These are phyloP conservation scores for Gulo gulo DNA, from an alignment of 2,113 vertebrate species.

Conservation along the genomic window DNA sequence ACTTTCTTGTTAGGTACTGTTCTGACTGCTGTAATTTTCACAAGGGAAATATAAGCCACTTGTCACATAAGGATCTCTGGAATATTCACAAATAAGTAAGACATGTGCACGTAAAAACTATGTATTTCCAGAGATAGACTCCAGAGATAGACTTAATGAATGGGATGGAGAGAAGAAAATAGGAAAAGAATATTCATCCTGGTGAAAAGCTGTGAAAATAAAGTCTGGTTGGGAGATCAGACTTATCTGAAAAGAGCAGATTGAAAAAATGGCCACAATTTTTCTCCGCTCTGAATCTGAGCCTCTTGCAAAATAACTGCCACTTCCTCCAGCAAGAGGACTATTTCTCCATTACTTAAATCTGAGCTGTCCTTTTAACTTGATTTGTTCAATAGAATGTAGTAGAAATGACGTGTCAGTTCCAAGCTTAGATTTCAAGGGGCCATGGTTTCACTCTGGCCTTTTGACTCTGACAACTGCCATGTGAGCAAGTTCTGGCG, in stretches of 20 bases:
- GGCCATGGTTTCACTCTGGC: background rate
- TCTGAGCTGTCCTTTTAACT: background rate
- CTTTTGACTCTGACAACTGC: background rate
- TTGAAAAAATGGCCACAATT: background rate
- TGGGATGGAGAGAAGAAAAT: background rate
- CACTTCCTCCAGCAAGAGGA: background rate
- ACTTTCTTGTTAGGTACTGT: background rate
- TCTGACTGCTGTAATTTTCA: background rate
- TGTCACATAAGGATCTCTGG: background rate
- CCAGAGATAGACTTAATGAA: background rate
- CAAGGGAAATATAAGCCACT: background rate
- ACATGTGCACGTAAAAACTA: background rate
- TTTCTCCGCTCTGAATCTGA: background rate
- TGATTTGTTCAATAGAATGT: background rate
- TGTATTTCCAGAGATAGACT: background rate
- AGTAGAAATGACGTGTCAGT: background rate
- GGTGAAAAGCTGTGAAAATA: background rate
- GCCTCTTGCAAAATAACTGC: background rate
- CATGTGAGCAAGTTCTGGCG: background rate
- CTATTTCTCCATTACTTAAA: background rate
- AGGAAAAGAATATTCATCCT: background rate
- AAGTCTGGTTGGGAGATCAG: background rate
- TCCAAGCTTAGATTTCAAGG: background rate
- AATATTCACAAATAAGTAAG: background rate
- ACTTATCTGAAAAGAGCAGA: background rate